Base-by-base conservation (phyloP, 2,113 vertebrate species). In the Peromyscus californicus region DNA sequence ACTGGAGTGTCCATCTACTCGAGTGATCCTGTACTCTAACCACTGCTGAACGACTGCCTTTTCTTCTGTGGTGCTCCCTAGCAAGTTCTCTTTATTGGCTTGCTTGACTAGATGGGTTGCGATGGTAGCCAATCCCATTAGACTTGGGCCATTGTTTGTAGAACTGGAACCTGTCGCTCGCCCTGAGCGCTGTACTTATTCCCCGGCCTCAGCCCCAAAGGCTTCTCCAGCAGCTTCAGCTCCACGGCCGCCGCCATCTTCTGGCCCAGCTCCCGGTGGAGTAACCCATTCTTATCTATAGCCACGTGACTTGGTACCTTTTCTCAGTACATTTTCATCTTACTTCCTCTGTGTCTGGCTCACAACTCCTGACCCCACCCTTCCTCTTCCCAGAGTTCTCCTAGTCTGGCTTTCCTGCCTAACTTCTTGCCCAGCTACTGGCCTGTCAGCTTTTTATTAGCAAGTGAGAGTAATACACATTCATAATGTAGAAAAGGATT, bases 11-110 rank as follows among this genome's bases (percentile, higher is more conserved):
- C 97, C 97, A n/a, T 99, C 99, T 26, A 99, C 97, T 79, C 92
- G 99, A 39, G 99, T 99, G 79, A 99, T 98, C 95, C 99, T 98
- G 90, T 99, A 99, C 33, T 99, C 99, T 59, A 99, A 42, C 99
- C 99, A 99, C 91, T 99, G 99, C 93, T 99, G 99, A 72, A 99
- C 99, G 0, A 99, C 92, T 2, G 99, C 99, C 89, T 99, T 99
- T 97, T 99, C 99, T 97, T 99, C 99, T 0, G 99, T 98, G 0
- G 98, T 98, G 45, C 90, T 98, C 0, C 99, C 99, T 61, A 99
- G 98, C 85, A 99, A 98, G 7, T 99, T 98, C 0, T 99, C 98
- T 17, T 98, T 99, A 95, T 99, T 99, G 19, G 99, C 99, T 92
- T 99, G 99, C 91, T 98, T 99, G 54, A 99, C 99, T n/a, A 99